Base-by-base conservation (phyloP, 2,888 invertebrate species). In the Torymus auratus region DNA sequence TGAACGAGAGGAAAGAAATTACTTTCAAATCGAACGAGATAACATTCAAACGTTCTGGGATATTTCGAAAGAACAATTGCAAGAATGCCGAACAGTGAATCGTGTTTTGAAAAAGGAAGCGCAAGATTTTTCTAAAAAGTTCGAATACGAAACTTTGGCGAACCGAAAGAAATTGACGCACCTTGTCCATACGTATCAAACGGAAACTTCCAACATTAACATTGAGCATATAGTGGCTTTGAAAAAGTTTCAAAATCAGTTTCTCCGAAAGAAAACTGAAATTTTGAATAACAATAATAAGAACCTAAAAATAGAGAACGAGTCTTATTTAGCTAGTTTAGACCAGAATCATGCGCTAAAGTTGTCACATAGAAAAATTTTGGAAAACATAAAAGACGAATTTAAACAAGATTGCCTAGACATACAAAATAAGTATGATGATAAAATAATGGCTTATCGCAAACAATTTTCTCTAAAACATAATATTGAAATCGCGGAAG, bases 11-110 rank as follows among this genome's bases (percentile, higher is more conserved):
- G 98, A 99, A 91, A 92, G 99, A 75, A 98, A 98, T 91, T 98
- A 96, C 90, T 98, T 98, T 87, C 98, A 98, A 91, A 91, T 98
- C 86, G 99, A 99, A 92, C 93, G 98, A 85, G 98, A 98, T 90
- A 98, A 98, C 91, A 93, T 98, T 15, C 94, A 97, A 85, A 97
- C 97, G 3, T 98, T 98, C 90, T 99, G 98, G 98, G 98, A 98
- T 91, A 97, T 98, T 75, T 96, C 98, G 0, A 94, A 96, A 84
- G 95, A 96, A 86, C 97, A 98, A 88, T 91, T 98, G 61, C 97
- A 98, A 87, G 96, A 97, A 92, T 94, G 94, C 13, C 94, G 95
- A 88, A 95, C 96, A 5, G 93, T 93, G 86, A 88, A 95, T 14
- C 92, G 95, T 60, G 50, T 81, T 5, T 20, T 81, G 1, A 50